phyloP scores from a whole-genome alignment of 64 coral and sea anemone species.

The Dendronephthya gigantea region DNA sequence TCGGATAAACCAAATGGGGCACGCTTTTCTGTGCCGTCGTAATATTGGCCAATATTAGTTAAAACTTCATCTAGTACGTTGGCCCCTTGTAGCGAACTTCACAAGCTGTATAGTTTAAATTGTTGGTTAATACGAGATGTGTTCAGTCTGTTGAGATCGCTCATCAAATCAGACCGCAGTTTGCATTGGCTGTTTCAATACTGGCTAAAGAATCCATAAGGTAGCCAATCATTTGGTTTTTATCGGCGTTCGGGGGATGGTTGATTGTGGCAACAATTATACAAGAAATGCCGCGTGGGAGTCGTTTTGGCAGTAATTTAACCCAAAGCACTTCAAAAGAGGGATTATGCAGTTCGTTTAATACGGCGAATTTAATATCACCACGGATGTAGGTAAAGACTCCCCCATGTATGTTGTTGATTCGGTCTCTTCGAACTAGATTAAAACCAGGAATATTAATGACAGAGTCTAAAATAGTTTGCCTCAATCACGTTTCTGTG shows the following conservation, averaged over 20 bases:
- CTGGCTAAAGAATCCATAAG: neutral
- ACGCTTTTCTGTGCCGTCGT: too few species aligned
- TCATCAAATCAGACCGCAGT: constrained; percentile 8
- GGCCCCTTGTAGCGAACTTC: neutral
- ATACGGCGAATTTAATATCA: too few species aligned
- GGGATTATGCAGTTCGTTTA: too few species aligned
- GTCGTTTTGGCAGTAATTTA: neutral
- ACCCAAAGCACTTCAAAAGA: neutral
- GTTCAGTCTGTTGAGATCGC: constrained; percentile 13
- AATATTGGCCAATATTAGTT: too few species aligned
- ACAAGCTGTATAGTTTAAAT: constrained; percentile 11
- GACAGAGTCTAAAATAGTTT: neutral
- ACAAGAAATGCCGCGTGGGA: neutral
- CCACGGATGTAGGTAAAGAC: too few species aligned
- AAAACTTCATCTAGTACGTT: too few species aligned
- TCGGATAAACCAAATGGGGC: too few species aligned
- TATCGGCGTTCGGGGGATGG: constrained; percentile 5
- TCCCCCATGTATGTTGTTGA: too few species aligned
- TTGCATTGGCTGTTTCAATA: neutral
- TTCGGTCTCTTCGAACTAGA: too few species aligned
- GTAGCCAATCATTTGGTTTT: neutral
- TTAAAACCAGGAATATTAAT: neutral
- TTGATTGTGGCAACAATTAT: neutral
- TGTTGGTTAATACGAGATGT: neutral
- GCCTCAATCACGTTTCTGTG: neutral